Conservation (phyloP, 1,140 invertebrate genomes). For the Parasteatoda tepidariorum region DNA sequence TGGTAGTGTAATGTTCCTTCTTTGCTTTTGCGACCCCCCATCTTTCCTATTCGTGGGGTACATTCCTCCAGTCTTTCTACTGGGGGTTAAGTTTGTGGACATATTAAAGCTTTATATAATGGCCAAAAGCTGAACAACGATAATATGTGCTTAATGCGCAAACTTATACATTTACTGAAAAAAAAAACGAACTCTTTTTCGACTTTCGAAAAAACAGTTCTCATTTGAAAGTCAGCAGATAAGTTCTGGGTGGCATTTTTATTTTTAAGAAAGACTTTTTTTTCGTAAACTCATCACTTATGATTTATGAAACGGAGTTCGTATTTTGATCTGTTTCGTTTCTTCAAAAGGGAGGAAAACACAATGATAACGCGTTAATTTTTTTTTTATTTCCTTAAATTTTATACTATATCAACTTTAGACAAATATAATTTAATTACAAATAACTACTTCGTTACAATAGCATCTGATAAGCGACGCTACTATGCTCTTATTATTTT, state of each 20-base stretch:
- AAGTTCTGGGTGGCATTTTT: slow-evolving; percentile 16
- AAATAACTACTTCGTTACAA: no score
- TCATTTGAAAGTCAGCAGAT: slow-evolving; percentile 60
- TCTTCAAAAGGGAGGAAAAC: no score
- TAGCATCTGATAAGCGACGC: no score
- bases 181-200: slow-evolving; percentile 24
- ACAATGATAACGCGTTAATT: no score
- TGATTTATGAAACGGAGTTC: slow-evolving; percentile 25
- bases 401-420: no score
- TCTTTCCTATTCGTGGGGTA: slow-evolving; percentile 18
- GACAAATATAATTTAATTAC: no score
- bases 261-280: slow-evolving; percentile 28
- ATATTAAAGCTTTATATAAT: slow-evolving; percentile 61
- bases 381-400: no score
- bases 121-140: slow-evolving; percentile 59
- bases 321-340: background rate
- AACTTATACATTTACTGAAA: slow-evolving; percentile 45
- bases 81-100: slow-evolving; percentile 55
- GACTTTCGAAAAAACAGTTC: slow-evolving; percentile 36
- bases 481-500: no score
- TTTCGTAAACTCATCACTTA: background rate
- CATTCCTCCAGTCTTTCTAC: slow-evolving; percentile 44
- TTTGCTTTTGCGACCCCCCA: slow-evolving; percentile 10
- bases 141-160: slow-evolving; percentile 58
- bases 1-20: slow-evolving; percentile 60